Evolutionary conservation across 2,888 invertebrate genomes (phyloP).

Genomic region (Leucania comma): DNA sequence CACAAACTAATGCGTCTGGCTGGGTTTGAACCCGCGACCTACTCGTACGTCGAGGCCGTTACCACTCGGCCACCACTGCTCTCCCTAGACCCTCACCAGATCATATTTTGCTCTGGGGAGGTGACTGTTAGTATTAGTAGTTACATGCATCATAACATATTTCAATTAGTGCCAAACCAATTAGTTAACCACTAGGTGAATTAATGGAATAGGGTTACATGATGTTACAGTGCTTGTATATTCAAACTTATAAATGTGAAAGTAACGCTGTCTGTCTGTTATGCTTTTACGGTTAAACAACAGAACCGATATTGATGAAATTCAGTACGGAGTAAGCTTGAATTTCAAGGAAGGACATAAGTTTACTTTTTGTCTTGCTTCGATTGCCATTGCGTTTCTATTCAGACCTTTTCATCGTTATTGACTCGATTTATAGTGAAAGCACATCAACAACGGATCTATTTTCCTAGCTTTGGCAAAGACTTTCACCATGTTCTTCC

Average conservation of each 20-base stretch:
- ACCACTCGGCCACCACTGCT: no score
- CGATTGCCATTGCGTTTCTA: fast-evolving
- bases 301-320: background rate
- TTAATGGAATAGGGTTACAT: slow-evolving; percentile 5
- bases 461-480: no score
- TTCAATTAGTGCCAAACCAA: background rate
- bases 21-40: no score
- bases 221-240: background rate
- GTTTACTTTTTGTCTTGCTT: background rate
- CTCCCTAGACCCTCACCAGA: no score
- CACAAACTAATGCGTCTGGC: no score
- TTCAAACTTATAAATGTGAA: background rate
- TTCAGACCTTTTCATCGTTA: no score
- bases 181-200: slow-evolving; percentile 2
- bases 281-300: background rate
- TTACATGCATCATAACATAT: slow-evolving; percentile 1
- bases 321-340: background rate
- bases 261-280: background rate
- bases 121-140: background rate
- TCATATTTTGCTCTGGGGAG: background rate
- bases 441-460: no score
- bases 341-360: background rate
- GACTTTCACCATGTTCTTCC: no score
- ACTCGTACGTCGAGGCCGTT: no score
- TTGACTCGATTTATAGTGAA: no score